phyloP scores from a whole-genome alignment of 2,797 vertebrate genomes.

The Sebastes cheni region DNA sequence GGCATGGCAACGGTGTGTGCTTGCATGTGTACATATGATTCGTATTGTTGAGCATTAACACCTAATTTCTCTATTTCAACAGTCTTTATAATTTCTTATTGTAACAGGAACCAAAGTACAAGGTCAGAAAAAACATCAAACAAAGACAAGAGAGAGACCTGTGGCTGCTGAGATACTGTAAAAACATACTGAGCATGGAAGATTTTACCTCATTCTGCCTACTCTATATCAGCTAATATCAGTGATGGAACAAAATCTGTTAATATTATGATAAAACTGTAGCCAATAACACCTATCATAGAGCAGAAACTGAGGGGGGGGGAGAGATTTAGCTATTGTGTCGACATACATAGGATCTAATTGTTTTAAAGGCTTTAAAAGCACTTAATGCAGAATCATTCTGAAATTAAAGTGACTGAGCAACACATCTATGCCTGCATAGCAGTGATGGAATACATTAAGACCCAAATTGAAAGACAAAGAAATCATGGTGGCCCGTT shows the following conservation, averaged over 20 bases:
- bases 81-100: constrained; percentile 25
- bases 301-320: not conserved
- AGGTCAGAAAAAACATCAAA: constrained; percentile 25
- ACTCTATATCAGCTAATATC: not conserved
- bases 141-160: constrained; percentile 41
- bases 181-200: constrained; percentile 1
- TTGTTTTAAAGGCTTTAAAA: not conserved
- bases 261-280: not conserved
- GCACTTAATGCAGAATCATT: constrained; percentile 1
- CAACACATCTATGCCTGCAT: constrained; percentile 5
- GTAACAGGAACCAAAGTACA: constrained; percentile 12
- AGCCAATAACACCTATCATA: not conserved
- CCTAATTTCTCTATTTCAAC: constrained; percentile 36
- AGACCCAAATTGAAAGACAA: not conserved
- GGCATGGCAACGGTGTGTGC: not conserved
- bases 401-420: constrained; percentile 16
- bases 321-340: not conserved
- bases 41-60: constrained; percentile 32
- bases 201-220: not conserved
- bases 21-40: not conserved
- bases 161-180: constrained; percentile 23
- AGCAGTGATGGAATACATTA: not conserved
- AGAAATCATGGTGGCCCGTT: not conserved
- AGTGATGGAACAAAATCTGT: constrained; percentile 12
- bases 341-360: not conserved